Conservation (phyloP, 2,888 invertebrate species). For the Pristionchus exspectatus region DNA sequence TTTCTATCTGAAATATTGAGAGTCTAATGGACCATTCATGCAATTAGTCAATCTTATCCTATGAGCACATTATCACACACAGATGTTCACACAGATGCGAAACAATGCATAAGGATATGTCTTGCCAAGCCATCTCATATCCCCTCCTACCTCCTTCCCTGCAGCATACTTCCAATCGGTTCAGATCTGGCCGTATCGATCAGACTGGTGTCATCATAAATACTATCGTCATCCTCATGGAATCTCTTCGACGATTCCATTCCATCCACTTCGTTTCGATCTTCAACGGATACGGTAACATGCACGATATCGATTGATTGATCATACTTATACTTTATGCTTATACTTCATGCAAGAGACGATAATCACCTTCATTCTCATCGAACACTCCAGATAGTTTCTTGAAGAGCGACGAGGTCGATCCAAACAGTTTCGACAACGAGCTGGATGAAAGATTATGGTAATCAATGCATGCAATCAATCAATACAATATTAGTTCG, state of each 20-base stretch:
- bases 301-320: not conserved
- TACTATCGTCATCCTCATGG: not conserved
- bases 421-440: not conserved
- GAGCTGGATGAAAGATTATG: constrained; percentile 21
- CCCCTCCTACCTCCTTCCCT: not conserved
- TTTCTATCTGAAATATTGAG: not conserved
- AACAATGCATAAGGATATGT: too few relatives aligned
- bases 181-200: not conserved
- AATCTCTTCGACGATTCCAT: not conserved
- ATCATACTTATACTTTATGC: not conserved
- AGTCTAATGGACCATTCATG: not conserved
- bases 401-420: not conserved
- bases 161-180: not conserved
- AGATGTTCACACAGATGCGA: not conserved
- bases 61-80: not conserved
- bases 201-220: not conserved
- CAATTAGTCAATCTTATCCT: too few relatives aligned
- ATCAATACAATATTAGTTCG: constrained; percentile 1
- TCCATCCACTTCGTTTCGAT: not conserved
- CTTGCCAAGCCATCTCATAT: not conserved
- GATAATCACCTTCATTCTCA: not conserved
- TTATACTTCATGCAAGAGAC: not conserved
- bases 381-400: not conserved
- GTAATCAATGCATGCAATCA: not conserved
- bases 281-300: not conserved